Evolutionary conservation across 2,888 invertebrate genomes (phyloP).

Genomic region (Boloria selene): DNA sequence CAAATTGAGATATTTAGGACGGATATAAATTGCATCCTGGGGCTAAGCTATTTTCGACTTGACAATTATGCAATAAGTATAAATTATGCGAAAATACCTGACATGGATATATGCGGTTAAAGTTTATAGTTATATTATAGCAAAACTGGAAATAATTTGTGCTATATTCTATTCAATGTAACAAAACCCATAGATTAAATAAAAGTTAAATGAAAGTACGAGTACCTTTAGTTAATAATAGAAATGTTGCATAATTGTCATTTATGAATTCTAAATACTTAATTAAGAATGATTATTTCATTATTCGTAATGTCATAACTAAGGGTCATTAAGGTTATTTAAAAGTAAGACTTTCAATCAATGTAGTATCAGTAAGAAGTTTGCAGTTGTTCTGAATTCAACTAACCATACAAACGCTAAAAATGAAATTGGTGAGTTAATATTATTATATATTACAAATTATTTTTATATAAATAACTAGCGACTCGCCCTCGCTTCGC

Average conservation of each 20-base stretch:
- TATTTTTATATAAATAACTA: no score
- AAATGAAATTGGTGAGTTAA: conserved; percentile 53
- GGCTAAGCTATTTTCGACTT: no score
- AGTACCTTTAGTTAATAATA: no score
- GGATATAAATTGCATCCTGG: no score
- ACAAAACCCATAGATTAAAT: no score
- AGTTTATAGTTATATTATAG: no score
- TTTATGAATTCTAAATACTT: not conserved
- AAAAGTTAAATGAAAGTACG: no score
- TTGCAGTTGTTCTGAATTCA: not conserved
- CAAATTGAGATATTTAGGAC: no score
- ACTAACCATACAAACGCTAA: conserved; percentile 16
- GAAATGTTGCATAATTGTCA: not conserved
- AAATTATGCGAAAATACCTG: not conserved
- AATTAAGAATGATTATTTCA: not conserved
- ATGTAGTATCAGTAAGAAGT: conserved; percentile 19
- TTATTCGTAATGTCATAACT: not conserved
- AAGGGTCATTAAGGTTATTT: conserved; percentile 18
- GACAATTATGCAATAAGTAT: not conserved
- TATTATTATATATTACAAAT: not conserved
- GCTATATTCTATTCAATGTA: no score
- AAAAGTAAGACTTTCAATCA: conserved; percentile 14
- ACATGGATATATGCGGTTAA: no score
- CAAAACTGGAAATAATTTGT: no score
- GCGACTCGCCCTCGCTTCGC: no score